Evolutionary conservation across 2,113 vertebrate species (phyloP).

Genomic region (Phrynosoma platyrhinos): DNA sequence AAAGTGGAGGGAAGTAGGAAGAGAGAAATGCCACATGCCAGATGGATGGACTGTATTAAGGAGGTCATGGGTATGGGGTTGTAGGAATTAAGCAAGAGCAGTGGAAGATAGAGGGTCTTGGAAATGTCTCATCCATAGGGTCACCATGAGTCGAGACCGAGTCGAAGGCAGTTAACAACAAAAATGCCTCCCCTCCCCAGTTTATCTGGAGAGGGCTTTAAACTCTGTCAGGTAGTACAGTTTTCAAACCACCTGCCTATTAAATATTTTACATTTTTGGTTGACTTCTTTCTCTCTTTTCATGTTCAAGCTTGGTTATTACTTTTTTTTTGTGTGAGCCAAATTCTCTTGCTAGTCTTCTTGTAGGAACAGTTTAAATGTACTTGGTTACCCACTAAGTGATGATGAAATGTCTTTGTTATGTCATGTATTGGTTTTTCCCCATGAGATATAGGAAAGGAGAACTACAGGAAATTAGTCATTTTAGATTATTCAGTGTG

Average conservation of each 20-base stretch:
- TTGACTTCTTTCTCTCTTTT: conserved; percentile 38
- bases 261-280: conserved; percentile 52
- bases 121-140: background rate
- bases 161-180: too few relatives aligned
- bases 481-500: background rate
- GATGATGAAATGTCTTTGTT: conserved; percentile 3
- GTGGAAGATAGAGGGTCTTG: too few relatives aligned
- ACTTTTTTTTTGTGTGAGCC: background rate
- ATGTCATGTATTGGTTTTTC: background rate
- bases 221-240: background rate
- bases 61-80: too few relatives aligned
- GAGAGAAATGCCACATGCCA: too few relatives aligned
- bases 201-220: background rate
- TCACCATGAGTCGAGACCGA: too few relatives aligned
- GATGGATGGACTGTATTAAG: too few relatives aligned
- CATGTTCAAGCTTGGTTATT: conserved; percentile 22
- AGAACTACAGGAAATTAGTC: background rate
- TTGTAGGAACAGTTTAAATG: conserved; percentile 39
- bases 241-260: conserved; percentile 4
- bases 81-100: too few relatives aligned
- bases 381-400: conserved; percentile 40
- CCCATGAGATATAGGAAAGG: background rate
- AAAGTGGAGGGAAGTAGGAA: too few relatives aligned
- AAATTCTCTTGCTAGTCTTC: background rate
- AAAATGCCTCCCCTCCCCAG: too few relatives aligned